Evolutionary conservation across 2,797 vertebrate species (phyloP).

Genomic region (Anolis apletophallus): DNA sequence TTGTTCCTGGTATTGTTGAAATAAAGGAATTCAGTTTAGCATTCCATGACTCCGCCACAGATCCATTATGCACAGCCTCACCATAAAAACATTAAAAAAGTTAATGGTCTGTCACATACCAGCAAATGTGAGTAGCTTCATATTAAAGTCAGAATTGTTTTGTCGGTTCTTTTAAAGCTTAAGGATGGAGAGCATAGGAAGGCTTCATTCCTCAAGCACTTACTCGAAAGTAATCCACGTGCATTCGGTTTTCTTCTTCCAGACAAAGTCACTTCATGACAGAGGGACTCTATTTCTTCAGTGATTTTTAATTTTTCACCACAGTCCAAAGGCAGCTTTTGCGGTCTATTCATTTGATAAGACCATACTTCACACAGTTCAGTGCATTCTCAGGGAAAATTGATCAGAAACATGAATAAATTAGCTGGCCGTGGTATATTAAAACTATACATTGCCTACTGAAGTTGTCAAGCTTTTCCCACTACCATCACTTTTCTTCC

Average conservation of each 20-base stretch:
- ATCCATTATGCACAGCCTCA: constrained; percentile 17
- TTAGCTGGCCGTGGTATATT: not conserved
- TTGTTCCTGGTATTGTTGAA: not conserved
- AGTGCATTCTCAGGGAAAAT: not conserved
- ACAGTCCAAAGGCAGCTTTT: not conserved
- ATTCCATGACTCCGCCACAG: constrained; percentile 14
- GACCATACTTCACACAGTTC: not conserved
- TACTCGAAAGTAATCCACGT: constrained; percentile 25
- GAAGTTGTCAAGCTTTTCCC: not conserved
- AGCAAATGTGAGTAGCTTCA: constrained; percentile 34
- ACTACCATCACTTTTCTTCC: not conserved
- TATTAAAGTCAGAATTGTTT: constrained; percentile 29
- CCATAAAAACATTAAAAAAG: constrained; percentile 32
- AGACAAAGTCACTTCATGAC: constrained; percentile 13
- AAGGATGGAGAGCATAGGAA: constrained; percentile 19
- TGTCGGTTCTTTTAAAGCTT: constrained; percentile 16
- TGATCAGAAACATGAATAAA: not conserved
- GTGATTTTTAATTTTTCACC: constrained; percentile 7
- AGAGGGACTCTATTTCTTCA: not conserved
- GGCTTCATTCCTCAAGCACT: not conserved
- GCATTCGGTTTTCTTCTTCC: not conserved
- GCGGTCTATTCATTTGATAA: constrained; percentile 3
- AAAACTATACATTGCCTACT: not conserved
- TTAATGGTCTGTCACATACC: constrained; percentile 35
- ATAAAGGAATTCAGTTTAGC: constrained; percentile 17